Conservation (phyloP, 1,140 invertebrate species). For the Drosophila orosa region DNA sequence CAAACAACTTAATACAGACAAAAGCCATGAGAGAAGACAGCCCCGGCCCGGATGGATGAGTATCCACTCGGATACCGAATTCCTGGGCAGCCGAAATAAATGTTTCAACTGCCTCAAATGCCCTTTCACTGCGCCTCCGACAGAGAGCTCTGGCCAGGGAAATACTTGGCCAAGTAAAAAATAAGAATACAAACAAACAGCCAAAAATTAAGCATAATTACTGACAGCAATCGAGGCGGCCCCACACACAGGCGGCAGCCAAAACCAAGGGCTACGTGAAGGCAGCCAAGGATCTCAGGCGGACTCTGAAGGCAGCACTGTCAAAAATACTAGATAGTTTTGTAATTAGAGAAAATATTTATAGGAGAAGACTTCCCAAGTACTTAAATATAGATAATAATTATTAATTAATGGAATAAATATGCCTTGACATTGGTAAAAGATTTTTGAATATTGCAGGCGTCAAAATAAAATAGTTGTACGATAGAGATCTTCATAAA, state of each 20-base stretch:
- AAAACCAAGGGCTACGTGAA: slow-evolving; percentile 61
- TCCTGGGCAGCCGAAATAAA: slow-evolving; percentile 63
- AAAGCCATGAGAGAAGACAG: slow-evolving; percentile 44
- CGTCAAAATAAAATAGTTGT: background rate
- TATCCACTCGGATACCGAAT: slow-evolving; percentile 38
- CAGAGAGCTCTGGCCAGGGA: slow-evolving; percentile 17
- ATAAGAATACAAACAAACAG: slow-evolving; percentile 53
- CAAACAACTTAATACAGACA: slow-evolving; percentile 81
- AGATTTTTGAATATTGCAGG: no score
- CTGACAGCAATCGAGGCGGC: slow-evolving; percentile 76
- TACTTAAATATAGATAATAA: no score
- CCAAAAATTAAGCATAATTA: slow-evolving; percentile 81
- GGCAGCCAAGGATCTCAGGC: slow-evolving; percentile 40
- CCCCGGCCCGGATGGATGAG: slow-evolving; percentile 29
- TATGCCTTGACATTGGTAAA: background rate
- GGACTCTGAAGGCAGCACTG: slow-evolving; percentile 19
- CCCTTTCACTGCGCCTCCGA: slow-evolving; percentile 60
- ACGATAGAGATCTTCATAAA: background rate
- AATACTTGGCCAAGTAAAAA: slow-evolving; percentile 30
- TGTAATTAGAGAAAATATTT: background rate
- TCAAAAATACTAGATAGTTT: background rate
- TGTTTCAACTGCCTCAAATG: slow-evolving; percentile 73
- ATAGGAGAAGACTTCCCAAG: background rate
- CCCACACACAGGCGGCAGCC: slow-evolving; percentile 61
- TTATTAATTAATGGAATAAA: no score